phyloP scores from a whole-genome alignment of 2,113 vertebrate genomes.

The Setophaga coronata region DNA sequence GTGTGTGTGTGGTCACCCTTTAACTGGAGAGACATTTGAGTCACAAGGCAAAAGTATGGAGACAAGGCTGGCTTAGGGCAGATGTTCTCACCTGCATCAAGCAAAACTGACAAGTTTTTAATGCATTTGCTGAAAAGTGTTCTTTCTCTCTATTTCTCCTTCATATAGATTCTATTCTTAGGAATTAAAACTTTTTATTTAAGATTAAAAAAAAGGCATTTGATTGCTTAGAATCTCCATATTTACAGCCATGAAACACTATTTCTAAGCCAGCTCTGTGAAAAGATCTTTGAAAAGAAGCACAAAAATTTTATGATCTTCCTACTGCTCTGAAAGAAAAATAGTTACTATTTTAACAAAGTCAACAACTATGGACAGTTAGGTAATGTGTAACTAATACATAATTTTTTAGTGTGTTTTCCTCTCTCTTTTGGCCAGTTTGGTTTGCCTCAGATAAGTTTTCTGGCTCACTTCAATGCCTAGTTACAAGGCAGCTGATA shows the following conservation, averaged over 20 bases:
- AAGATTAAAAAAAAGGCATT: background rate
- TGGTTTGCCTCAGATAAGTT: background rate
- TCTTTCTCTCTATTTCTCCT: background rate
- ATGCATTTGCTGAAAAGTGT: background rate
- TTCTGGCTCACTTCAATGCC: background rate
- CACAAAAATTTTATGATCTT: background rate
- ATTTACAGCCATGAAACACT: background rate
- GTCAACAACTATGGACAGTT: background rate
- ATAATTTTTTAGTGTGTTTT: background rate
- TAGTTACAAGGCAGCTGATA: background rate
- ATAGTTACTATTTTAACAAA: background rate
- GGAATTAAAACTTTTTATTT: background rate
- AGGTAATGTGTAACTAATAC: background rate
- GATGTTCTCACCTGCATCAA: background rate
- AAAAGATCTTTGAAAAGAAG: background rate
- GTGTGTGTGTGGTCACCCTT: background rate
- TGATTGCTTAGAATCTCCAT: background rate
- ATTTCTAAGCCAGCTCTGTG: background rate
- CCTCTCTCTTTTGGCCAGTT: background rate
- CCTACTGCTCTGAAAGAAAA: background rate
- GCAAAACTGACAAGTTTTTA: background rate
- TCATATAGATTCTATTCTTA: background rate
- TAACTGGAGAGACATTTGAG: background rate
- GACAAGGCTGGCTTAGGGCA: background rate
- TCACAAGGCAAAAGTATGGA: background rate